Base-by-base conservation (phyloP, 37 sponge, comb jelly and placozoan genomes). In the Oopsacas minuta region DNA sequence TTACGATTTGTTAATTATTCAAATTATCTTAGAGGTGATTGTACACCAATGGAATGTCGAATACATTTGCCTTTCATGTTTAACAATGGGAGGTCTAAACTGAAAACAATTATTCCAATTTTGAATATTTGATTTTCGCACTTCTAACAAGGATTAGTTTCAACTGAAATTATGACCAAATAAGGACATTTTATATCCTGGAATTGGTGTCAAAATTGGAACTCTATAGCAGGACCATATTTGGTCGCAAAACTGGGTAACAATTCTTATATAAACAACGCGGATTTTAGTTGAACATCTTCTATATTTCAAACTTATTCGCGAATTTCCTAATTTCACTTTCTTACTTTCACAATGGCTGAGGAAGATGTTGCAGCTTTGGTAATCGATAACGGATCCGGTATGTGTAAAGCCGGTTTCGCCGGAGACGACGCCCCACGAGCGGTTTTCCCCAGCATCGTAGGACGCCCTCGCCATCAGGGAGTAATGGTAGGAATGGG, bases 401-500 rank as follows among this genome's bases (percentile, higher is more conserved):
- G 99, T 53, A 99, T 99, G 99, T 95, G 96, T 90, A 99, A 99
- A 86, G 99, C 99, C 82, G 99, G 99, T 38, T 99, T 99, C 86
- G 99, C 99, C 52, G 99, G 99, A 84, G 99, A 99, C 85, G 99
- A 99, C 86, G 99, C 99, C 86, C 99, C 99, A 61, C 91, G 99
- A 34, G 99, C 99, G 81, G 99, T 99, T 84, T 99, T 99, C 89
- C 99, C 99, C 36, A 95, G 96, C 87, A 99, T 99, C 92, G 99
- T 99, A 36, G 99, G 99, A 34, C 92, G 99, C 52, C 99, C 99
- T 84, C 92, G 99, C 38, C 99, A 99, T 82, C 99, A 99, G 88
- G 99, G 99, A 36, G 96, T 99, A 81, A 99, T 99, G 99, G 99
- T 99, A 39, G 99, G 99, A 82, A 99, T 99, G 99, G 99, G 99